Base-by-base conservation (phyloP, 2,797 vertebrate genomes). In the Smutsia temminckii region DNA sequence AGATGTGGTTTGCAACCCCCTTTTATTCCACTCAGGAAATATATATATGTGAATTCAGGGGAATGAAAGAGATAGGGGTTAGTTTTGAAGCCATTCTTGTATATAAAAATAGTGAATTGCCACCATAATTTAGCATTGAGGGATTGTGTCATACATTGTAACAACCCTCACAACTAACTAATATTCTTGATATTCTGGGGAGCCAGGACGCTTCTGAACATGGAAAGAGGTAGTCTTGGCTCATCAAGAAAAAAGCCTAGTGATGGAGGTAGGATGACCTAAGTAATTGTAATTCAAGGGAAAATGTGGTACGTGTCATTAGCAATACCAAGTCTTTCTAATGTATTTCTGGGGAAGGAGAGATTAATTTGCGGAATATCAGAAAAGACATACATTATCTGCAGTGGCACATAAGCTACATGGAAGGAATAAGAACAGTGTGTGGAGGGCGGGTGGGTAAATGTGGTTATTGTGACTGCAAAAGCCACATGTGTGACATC, bases 1-100 rank as follows among this genome's bases (percentile, higher is more conserved):
- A n/a, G 3, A 29, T 0, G 17, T n/a, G 34, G 27, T 77, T 84
- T 87, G 78, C 55, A 81, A 42, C 23, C 23, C 21, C 11, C 20
- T 5, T 55, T 25, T 12, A 17, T 72, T 53, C 37, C 42, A 40
- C 18, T 89, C n/a, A 77, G 29, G 49, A 72, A 90, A 74, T 46
- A 91, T 46, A 46, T 42, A 20, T 89, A 68, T 80, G 11, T 93
- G 29, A 95, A 97, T 87, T 94, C 16, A 89, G 23, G 77, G 23
- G 77, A 91, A 69, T 94, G 27, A 72, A 40, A 72, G 63, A 90
- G 53, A 63, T 86, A 2, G 27, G 71, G 5, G 17, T 80, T 96
- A 77, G 74, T 68, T 93, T 86, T 85, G n/a, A 86, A 95, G 59
- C 53, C 69, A 83, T 51, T 23, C 1, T 49, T 34, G 13, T 77